Conservation (phyloP, 2,888 invertebrate genomes). For the Monopis laevigella region DNA sequence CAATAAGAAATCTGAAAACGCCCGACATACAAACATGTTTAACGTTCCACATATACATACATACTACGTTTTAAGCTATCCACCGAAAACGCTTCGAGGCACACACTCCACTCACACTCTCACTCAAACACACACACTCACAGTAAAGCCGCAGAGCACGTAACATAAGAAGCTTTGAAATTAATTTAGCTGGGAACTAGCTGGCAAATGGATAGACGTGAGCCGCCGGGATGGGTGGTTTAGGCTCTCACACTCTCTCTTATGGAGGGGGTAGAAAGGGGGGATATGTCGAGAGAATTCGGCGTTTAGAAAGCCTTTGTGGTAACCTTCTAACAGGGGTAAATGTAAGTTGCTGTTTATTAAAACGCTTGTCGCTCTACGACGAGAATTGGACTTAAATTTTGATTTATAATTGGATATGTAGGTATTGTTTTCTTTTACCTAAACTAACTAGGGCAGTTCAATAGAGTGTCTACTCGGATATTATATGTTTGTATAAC, state of each 20-base stretch:
- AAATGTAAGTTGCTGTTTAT: slow-evolving; percentile 10
- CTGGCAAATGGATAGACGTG: slow-evolving; percentile 69
- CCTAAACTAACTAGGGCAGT: no score
- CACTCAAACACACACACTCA: slow-evolving; percentile 43
- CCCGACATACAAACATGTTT: no score
- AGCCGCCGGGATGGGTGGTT: slow-evolving; percentile 39
- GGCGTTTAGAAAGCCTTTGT: slow-evolving; percentile 63
- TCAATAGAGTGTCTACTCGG: no score
- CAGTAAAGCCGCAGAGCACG: slow-evolving; percentile 64
- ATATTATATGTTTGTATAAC: no score
- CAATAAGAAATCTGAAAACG: neutral
- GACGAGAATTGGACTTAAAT: no score
- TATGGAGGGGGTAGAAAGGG: slow-evolving; percentile 23
- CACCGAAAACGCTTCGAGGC: slow-evolving; percentile 24
- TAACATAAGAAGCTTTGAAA: slow-evolving; percentile 69
- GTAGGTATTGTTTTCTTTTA: no score
- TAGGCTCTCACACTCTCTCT: slow-evolving; percentile 23
- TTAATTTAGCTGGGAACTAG: slow-evolving; percentile 69
- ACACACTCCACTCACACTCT: slow-evolving; percentile 19
- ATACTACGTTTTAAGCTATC: slow-evolving; percentile 42
- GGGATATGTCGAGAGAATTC: slow-evolving; percentile 49
- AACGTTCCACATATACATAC: neutral
- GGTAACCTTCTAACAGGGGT: slow-evolving; percentile 26
- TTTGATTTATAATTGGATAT: no score
- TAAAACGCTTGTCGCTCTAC: slow-evolving; percentile 6